Base-by-base conservation (phyloP, 2,888 invertebrate species). In the Dioctria linearis region DNA sequence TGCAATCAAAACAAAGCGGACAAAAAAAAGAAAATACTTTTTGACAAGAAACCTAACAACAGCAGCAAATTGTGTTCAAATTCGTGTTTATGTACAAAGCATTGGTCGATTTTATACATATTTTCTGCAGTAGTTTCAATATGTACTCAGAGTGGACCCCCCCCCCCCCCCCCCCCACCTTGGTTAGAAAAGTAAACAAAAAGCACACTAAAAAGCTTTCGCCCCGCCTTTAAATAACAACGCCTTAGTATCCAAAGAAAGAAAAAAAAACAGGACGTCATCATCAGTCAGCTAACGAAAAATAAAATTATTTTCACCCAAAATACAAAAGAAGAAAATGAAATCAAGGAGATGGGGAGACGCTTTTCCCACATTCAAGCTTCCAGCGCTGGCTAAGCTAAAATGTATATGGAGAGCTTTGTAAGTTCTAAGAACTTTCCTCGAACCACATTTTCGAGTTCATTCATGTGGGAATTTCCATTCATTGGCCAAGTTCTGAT, bases 331-430 rank as follows among this genome's bases (percentile, higher is more conserved):
- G 42, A 54, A 37, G 51, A 73, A 42, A 57, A 57, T 51, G 13
- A 57, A 59, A 54, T 73, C 73, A 42, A 73, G 57, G n/a, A 25
- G 25, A 25, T 25, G 25, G 25, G 4, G 13, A 42, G 39, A n/a
- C 42, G 59, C 54, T 73, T 73, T 73, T 73, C 73, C 73, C 73
- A 73, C 73, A 73, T 59, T 73, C 73, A 73, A 73, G 73, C 73
- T 73, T 37, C 54, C 13, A 43, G n/a, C 71, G 25, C 43, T 67
- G 43, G 37, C n/a, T n/a, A n/a, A n/a, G n/a, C n/a, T n/a, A n/a
- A n/a, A n/a, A n/a, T 49, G 69, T 13, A 25, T 25, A 49, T 13
- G 61, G 37, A 1, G 37, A 61, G 61, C 61, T 39, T 39, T 39
- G 11, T 5, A 39, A 61, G 61, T 39, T 61, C 39, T 61, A 5